phyloP scores from a whole-genome alignment of 2,797 vertebrate genomes.

The Halcyon badia region DNA sequence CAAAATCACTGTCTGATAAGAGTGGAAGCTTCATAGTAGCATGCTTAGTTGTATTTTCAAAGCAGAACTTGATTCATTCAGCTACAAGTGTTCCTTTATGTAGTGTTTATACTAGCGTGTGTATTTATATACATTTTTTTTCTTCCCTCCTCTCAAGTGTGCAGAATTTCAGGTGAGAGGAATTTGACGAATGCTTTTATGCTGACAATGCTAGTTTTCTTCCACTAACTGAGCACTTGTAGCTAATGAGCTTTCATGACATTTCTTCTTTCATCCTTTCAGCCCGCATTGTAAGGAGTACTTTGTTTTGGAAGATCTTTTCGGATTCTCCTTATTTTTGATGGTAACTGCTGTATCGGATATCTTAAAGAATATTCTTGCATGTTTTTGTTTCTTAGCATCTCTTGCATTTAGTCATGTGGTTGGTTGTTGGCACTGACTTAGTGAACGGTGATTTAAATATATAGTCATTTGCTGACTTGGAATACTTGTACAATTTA shows the following conservation, averaged over 20 bases:
- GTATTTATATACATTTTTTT: neutral
- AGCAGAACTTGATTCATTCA: neutral
- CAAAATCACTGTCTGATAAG: neutral
- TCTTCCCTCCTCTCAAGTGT: neutral
- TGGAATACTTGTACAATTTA: neutral
- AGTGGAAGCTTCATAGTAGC: neutral
- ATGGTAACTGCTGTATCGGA: neutral
- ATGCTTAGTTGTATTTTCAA: neutral
- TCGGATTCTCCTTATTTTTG: neutral
- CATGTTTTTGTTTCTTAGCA: neutral
- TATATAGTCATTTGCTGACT: neutral
- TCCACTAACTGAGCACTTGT: neutral
- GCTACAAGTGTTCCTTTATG: neutral
- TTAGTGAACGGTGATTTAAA: neutral
- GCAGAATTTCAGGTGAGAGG: neutral
- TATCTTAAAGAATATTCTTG: neutral
- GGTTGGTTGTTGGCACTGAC: neutral
- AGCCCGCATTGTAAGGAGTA: neutral
- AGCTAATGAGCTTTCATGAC: neutral
- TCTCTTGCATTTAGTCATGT: neutral
- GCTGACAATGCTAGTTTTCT: neutral
- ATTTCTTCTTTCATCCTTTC: neutral
- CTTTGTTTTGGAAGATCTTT: neutral
- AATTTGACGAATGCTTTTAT: neutral
- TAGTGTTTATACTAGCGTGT: neutral